Conservation (phyloP, 1,140 invertebrate genomes). For the Cataglyphis hispanica region DNA sequence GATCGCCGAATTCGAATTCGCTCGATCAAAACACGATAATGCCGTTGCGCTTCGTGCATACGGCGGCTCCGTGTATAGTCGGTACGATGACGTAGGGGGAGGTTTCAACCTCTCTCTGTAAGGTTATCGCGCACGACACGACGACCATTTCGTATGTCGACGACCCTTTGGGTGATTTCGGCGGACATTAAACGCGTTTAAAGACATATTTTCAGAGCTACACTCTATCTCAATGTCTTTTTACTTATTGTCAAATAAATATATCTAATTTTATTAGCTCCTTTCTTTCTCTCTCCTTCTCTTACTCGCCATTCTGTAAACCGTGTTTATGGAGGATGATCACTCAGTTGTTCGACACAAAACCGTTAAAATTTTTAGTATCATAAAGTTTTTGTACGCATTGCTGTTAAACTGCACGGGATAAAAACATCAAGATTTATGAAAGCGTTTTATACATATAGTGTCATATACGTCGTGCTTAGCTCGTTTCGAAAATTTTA, state of each 20-base stretch:
- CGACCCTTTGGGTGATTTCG: background rate
- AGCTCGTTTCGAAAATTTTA: constrained; percentile 35
- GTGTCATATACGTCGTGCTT: constrained; percentile 18
- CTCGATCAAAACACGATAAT: constrained; percentile 69
- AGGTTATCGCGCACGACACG: background rate
- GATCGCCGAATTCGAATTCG: constrained; percentile 26
- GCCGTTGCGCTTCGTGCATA: background rate
- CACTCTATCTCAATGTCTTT: background rate
- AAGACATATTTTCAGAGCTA: background rate
- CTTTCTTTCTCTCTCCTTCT: too few relatives aligned
- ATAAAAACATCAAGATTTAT: constrained; percentile 40
- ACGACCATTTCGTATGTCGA: too few relatives aligned
- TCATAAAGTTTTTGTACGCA: constrained; percentile 44
- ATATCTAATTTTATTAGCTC: background rate
- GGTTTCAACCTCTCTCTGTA: constrained; percentile 5
- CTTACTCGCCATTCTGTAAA: background rate
- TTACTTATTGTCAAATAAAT: background rate
- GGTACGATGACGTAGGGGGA: background rate
- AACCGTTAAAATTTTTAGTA: constrained; percentile 45
- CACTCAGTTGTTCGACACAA: background rate
- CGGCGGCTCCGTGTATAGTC: background rate
- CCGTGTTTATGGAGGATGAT: constrained; percentile 20
- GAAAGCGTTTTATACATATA: constrained; percentile 31
- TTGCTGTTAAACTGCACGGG: constrained; percentile 30
- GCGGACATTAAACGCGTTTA: background rate